These are phyloP conservation scores for Pterobdella sp. DNA, from an alignment of 2,888 invertebrate genomes.

Conservation along the genomic window DNA sequence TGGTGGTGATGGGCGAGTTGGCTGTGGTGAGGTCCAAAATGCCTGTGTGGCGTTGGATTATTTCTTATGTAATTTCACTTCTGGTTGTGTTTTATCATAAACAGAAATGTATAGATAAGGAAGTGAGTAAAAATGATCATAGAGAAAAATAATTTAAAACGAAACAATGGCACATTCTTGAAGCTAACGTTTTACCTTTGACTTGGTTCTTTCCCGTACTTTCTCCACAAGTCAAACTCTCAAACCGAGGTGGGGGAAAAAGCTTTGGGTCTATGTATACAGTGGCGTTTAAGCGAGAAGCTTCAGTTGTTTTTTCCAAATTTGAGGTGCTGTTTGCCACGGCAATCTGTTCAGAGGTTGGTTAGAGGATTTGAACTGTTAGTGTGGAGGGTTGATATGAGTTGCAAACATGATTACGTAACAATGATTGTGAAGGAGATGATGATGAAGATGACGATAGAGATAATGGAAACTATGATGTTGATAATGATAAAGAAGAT, in stretches of 20 bases:
- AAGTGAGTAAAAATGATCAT: neutral
- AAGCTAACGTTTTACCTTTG: neutral
- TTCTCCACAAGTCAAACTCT: too few relatives aligned
- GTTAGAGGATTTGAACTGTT: neutral
- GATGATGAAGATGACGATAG: neutral
- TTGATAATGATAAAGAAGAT: neutral
- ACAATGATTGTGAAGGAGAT: neutral
- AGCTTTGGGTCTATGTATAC: neutral
- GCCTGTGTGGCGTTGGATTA: neutral
- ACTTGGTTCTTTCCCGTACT: too few relatives aligned
- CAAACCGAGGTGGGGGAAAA: neutral
- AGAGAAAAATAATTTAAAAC: neutral
- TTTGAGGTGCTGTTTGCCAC: neutral
- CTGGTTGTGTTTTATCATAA: neutral
- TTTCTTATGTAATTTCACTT: neutral
- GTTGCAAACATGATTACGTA: neutral
- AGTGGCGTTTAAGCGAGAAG: neutral
- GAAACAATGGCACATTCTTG: neutral
- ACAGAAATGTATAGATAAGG: neutral
- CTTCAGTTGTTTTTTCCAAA: neutral
- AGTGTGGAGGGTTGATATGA: neutral
- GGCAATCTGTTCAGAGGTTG: neutral
- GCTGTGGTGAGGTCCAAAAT: conserved; percentile 20
- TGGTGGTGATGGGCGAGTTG: conserved; percentile 6
- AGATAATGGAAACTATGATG: neutral